These are phyloP conservation scores for Fregata magnificens DNA, from an alignment of 2,113 vertebrate genomes.

Conservation along the genomic window DNA sequence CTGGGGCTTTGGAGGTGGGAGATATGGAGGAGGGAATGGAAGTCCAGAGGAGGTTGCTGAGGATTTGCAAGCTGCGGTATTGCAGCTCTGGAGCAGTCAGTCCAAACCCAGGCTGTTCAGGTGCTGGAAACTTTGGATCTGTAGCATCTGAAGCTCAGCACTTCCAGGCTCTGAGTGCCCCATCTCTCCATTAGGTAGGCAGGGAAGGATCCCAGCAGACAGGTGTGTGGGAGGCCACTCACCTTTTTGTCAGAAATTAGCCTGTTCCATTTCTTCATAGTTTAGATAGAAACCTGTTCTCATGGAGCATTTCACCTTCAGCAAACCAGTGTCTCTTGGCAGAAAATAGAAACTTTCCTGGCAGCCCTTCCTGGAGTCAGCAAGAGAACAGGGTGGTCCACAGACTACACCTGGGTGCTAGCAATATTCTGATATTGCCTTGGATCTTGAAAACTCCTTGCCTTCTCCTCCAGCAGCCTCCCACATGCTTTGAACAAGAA, in stretches of 20 bases:
- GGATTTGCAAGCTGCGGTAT: background rate
- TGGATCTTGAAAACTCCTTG: background rate
- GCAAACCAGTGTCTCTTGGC: background rate
- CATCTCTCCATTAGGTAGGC: background rate
- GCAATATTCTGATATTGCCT: background rate
- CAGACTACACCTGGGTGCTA: background rate
- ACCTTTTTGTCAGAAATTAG: background rate
- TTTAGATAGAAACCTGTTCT: background rate
- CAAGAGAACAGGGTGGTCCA: background rate
- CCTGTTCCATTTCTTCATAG: accelerated
- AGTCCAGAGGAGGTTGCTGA: background rate
- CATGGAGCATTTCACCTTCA: background rate
- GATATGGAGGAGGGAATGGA: background rate
- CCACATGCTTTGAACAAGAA: background rate
- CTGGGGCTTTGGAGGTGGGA: background rate
- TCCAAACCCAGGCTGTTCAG: background rate
- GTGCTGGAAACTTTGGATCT: background rate
- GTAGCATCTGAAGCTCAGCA: background rate
- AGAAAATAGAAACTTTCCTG: background rate
- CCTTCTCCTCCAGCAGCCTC: background rate
- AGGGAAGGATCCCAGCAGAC: background rate
- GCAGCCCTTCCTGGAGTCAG: background rate
- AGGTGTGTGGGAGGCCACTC: background rate
- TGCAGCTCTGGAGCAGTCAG: background rate
- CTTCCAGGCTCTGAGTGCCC: background rate